Conservation (phyloP, 2,113 vertebrate species). For the Rhinopomastus cyanomelas region DNA sequence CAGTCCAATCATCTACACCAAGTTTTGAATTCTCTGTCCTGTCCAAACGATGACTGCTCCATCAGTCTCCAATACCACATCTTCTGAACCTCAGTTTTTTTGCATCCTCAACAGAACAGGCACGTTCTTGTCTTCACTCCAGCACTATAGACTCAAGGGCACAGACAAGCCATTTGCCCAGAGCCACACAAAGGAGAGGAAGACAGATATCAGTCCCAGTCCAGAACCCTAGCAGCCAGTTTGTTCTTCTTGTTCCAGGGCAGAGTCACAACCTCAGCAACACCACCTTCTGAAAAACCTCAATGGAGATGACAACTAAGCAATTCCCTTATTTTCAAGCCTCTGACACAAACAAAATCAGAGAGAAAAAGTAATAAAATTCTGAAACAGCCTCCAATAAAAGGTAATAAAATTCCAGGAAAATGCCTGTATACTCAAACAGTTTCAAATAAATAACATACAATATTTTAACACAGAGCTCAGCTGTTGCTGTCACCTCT, state of each 20-base stretch:
- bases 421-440: constrained; percentile 51
- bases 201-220: not conserved
- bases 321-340: constrained; percentile 50
- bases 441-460: constrained; percentile 64
- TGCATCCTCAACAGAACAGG: rapidly evolving
- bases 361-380: constrained; percentile 61
- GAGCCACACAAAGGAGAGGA: not conserved
- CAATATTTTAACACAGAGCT: constrained; percentile 56
- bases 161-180: not conserved
- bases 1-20: not conserved
- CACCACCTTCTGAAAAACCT: constrained; percentile 15
- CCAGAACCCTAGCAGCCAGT: not conserved
- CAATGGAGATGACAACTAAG: constrained; percentile 47
- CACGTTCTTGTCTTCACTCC: not conserved
- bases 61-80: not conserved
- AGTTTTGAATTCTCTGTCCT: not conserved
- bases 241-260: not conserved
- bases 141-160: not conserved
- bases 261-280: constrained; percentile 23
- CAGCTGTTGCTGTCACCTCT: constrained; percentile 56
- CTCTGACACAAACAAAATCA: constrained; percentile 63
- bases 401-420: constrained; percentile 58
- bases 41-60: not conserved
- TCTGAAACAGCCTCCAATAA: constrained; percentile 61
- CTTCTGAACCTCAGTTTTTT: not conserved